Conservation (phyloP, 2,113 vertebrate genomes). For the Noturus placidus region DNA sequence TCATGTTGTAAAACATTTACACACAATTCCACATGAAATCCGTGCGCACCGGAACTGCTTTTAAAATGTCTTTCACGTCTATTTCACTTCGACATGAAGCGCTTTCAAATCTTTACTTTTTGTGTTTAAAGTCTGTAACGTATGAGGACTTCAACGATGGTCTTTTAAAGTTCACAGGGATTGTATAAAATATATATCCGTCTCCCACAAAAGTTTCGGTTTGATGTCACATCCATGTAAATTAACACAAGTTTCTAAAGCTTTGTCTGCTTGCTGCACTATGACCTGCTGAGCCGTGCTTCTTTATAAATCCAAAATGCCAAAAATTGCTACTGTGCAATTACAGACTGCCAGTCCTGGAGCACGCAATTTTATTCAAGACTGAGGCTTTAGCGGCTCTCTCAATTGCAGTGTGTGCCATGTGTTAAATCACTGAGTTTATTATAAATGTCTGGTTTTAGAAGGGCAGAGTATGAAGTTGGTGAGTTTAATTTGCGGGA, state of each 20-base stretch:
- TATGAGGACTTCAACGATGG: neutral
- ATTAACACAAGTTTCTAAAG: too few species aligned
- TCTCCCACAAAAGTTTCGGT: neutral
- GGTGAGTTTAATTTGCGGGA: conserved; percentile 2
- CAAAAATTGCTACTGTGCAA: neutral
- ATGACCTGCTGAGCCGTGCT: neutral
- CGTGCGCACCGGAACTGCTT: neutral
- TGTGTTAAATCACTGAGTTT: conserved; percentile 37
- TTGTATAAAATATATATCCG: too few species aligned
- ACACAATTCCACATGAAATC: neutral
- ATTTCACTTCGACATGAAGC: neutral
- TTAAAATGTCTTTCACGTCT: neutral
- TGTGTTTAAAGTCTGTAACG: neutral
- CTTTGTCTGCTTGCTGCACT: neutral
- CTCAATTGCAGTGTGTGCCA: conserved; percentile 18
- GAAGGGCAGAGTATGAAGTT: conserved; percentile 29
- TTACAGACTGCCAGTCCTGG: neutral
- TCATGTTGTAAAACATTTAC: neutral
- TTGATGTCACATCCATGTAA: too few species aligned
- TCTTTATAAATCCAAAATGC: neutral
- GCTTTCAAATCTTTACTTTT: neutral
- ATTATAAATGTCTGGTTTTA: conserved; percentile 37
- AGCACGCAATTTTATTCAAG: conserved; percentile 6
- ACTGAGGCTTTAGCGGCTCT: conserved; percentile 35
- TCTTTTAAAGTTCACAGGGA: neutral